Base-by-base conservation (phyloP, 2,797 vertebrate species). In the Hyperoplus immaculatus region DNA sequence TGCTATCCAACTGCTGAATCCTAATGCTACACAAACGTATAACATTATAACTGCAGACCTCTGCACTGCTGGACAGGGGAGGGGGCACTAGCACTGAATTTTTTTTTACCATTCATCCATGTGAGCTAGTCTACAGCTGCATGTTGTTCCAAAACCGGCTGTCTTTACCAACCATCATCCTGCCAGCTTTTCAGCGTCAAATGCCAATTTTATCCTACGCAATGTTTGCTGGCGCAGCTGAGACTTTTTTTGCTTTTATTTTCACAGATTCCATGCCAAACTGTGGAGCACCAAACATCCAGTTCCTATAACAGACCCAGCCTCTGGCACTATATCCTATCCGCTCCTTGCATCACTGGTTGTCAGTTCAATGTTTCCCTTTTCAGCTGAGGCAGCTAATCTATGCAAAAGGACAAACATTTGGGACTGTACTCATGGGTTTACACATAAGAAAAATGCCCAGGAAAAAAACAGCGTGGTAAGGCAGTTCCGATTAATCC, bases 261-360 rank as follows among this genome's bases (percentile, higher is more conserved):
- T 75, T 50, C 58, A 78, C 58, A 69, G 46, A 65, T 82, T 73
- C 67, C 65, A 68, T 42, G 64, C 72, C 78, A 84, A 29, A 82
- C 51, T 54, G 67, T 18, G 51, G 76, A 72, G 39, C 50, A 60
- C 9, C n/a, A 36, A 71, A 66, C 70, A 75, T 55, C 38, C 51
- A 15, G 16, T 29, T 53, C 29, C 7, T 63, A 16, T 61, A 63
- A 61, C 36, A 67, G 43, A 55, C 16, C 49, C 45, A 47, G n/a
- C 39, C 29, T 29, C 29, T 29, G 29, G 29, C 29, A 29, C 29
- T 29, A 29, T 29, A 29, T 29, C 29, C 29, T 29, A 65, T 81
- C 46, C 29, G 68, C 10, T n/a, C 15, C 46, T 8, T 58, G 8
- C 39, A 36, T 47, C 47, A 54, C 15, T n/a, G 39, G 13, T 38